phyloP scores from a whole-genome alignment of 1,140 invertebrate genomes.

The Radopholus similis region DNA sequence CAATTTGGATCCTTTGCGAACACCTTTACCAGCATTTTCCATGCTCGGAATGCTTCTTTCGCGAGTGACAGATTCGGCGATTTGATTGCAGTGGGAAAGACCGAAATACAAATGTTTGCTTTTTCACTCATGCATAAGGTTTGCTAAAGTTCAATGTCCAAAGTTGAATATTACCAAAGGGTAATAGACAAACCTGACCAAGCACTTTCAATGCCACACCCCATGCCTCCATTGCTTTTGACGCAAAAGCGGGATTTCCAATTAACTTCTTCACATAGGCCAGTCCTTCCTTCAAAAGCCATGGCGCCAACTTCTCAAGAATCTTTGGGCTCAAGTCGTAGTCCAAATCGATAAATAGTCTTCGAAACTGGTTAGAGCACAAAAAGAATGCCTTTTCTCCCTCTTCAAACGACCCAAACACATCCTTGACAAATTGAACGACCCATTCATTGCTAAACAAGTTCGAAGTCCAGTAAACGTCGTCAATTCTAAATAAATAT shows the following conservation, averaged over 20 bases:
- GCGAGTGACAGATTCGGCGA: not conserved
- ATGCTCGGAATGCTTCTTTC: not conserved
- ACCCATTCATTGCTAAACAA: not conserved
- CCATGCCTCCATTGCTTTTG: conserved; percentile 10
- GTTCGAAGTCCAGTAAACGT: not conserved
- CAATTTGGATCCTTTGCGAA: conserved; percentile 6
- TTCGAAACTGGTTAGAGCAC: not conserved
- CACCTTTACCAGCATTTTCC: not conserved
- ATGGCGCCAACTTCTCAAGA: not conserved
- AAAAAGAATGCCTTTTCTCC: not conserved
- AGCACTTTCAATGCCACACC: conserved; percentile 1
- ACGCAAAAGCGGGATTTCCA: not conserved
- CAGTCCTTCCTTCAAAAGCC: not conserved
- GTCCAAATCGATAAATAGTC: not conserved
- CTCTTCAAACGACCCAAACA: conserved; percentile 4
- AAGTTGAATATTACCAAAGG: not conserved
- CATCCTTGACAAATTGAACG: conserved; percentile 4
- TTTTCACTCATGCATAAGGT: not conserved
- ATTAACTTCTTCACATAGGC: not conserved
- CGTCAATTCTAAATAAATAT: not conserved
- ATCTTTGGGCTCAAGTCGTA: not conserved
- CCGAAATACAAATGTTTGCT: not conserved
- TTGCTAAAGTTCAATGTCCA: not conserved
- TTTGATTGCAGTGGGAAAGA: not conserved
- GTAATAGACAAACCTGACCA: not conserved